Evolutionary conservation across 2,888 invertebrate species (phyloP).

Genomic region (Diplazon laetatorius): DNA sequence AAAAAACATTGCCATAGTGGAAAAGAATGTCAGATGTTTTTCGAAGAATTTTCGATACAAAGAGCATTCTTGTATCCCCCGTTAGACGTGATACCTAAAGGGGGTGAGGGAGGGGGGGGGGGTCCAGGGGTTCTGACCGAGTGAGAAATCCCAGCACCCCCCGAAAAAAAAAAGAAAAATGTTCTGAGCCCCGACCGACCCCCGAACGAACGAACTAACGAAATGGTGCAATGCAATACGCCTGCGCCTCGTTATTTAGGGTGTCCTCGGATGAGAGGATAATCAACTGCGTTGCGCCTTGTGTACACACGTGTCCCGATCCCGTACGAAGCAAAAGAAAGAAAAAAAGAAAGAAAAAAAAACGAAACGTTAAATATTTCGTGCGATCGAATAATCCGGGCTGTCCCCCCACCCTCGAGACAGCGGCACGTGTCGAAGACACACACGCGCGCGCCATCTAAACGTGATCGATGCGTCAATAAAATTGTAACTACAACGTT

Average conservation of each 20-base stretch:
- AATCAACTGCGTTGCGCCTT: slow-evolving; percentile 38
- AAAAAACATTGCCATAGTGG: too few relatives aligned
- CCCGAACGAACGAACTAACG: too few relatives aligned
- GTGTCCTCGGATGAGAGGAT: slow-evolving; percentile 34
- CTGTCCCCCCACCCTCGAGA: too few relatives aligned
- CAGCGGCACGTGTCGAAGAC: slow-evolving; percentile 36
- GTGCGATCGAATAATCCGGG: slow-evolving; percentile 45
- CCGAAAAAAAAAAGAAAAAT: too few relatives aligned
- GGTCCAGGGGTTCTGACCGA: neutral
- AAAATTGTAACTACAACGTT: slow-evolving; percentile 16
- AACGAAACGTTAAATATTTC: slow-evolving; percentile 52
- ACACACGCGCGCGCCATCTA: slow-evolving; percentile 35
- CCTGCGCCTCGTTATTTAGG: slow-evolving; percentile 53
- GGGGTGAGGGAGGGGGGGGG: neutral
- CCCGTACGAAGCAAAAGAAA: neutral
- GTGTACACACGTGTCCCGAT: slow-evolving; percentile 27
- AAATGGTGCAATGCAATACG: slow-evolving; percentile 1
- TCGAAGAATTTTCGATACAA: slow-evolving; percentile 16
- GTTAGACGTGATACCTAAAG: neutral
- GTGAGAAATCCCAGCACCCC: slow-evolving; percentile 31
- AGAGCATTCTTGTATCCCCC: neutral
- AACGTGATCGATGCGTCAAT: slow-evolving; percentile 49
- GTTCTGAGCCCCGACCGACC: slow-evolving; percentile 36
- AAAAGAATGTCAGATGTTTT: too few relatives aligned
- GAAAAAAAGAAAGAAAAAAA: neutral